Base-by-base conservation (phyloP, 2,113 vertebrate genomes). In the Proterorhinus semilunaris region DNA sequence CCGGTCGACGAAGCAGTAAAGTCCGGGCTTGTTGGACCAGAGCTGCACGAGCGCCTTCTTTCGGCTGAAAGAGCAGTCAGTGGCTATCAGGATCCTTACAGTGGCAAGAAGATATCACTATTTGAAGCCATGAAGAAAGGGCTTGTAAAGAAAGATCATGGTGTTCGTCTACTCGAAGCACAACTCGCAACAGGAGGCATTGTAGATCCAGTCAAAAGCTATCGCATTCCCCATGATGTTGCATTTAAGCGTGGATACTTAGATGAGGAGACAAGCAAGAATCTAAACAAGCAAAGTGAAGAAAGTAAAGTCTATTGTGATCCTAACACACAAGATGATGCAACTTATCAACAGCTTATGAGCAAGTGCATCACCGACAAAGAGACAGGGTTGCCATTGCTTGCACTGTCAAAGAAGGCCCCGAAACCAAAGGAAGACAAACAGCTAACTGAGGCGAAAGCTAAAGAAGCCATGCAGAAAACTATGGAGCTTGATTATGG, bases 51-150 rank as follows among this genome's bases (percentile, higher is more conserved):
- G 82, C 95, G 93, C 80, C 91, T 99, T 75, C 89, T 97, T 51
- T 98, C 95, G 0, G 98, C 96, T 0, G 98, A 99, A 88, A 94
- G 92, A 85, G 98, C 98, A 0, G 94, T 98, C 66, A 95, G 89
- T 0, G 98, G 98, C 64, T 98, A 95, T 77, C 93, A 86, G 79
- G 96, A 99, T 65, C 98, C 98, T 4, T 99, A 97, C 65, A 95
- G 95, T 0, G 96, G 95, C 4, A 94, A 95, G 65, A 94, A 89
- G 0, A 92, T 95, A 46, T 96, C 96, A 21, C 86, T 99, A 11
- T 98, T 94, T 88, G 96, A 99, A 79, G 96, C 98, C 0, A 92
- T 97, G 69, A 92, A 89, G 79, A 98, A 98, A 84, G 95, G 95
- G 7, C 96, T 99, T 7, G 90, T 99, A 13, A 95, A 94, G 58